Evolutionary conservation across 2,113 vertebrate species (phyloP).

Genomic region (Alethe castanea): DNA sequence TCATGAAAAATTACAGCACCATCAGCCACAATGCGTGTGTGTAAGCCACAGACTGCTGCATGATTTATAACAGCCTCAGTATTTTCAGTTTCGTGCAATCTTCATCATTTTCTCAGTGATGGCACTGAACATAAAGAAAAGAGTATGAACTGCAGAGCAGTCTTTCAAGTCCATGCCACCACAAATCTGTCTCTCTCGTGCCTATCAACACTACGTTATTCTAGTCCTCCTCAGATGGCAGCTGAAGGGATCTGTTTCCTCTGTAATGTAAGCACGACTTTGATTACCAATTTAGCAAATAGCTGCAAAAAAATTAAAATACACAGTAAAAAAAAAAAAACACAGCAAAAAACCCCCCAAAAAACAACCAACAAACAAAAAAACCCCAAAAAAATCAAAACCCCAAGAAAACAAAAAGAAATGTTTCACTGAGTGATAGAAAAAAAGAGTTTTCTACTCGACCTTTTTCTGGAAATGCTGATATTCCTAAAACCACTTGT

Average conservation of each 20-base stretch:
- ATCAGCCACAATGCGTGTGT: not conserved
- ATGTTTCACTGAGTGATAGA: not conserved
- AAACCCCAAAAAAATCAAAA: rapidly evolving
- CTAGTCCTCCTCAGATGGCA: not conserved
- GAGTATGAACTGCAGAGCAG: not conserved
- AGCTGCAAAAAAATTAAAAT: not conserved
- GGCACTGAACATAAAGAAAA: not conserved
- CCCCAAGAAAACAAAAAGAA: rapidly evolving
- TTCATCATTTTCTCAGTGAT: not conserved
- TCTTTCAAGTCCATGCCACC: not conserved
- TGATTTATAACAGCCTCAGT: not conserved
- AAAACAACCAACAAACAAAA: too few species aligned
- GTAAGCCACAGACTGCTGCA: not conserved
- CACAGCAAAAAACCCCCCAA: too few species aligned
- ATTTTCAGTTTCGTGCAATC: not conserved
- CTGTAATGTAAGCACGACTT: not conserved
- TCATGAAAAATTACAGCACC: not conserved
- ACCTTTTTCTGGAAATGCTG: not conserved
- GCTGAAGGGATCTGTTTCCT: not conserved
- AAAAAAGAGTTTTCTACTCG: not conserved
- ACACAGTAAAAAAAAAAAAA: not conserved
- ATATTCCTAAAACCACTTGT: not conserved
- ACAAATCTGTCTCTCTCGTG: not conserved
- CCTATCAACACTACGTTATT: not conserved
- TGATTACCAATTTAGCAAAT: not conserved